Evolutionary conservation across 2,888 invertebrate genomes (phyloP), one percentile per base, ranked within the genome.

Genomic region (Ichneumon xanthorius): DNA sequence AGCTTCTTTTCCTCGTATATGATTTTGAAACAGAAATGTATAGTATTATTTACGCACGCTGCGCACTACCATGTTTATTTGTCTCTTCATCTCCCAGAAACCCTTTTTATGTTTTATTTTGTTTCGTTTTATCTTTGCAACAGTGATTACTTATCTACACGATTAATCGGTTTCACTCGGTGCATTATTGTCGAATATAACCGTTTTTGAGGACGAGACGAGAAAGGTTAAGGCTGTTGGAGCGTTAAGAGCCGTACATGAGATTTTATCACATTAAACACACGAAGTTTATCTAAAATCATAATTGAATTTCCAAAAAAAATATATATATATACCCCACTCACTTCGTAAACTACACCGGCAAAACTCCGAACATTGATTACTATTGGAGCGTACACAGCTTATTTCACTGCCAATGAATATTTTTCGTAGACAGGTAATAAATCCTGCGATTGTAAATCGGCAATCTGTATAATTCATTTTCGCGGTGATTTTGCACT

Each of bases 11-110:
- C 63, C 86, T 53, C 70, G 26, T 71, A 58, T 68, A 55, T 75
- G 22, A 65, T 48, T 48, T 77, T 53, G 40, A 71, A 48, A 63
- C 67, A 55, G 45, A 80, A 72, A 58, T 61, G 61, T 70, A 48
- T 11, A 68, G 53, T 76, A 53, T 79, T 63, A 40, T 83, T 81
- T 70, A 55, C 81, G 83, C 83, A 80, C 84, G 86, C 86, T 55
- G 58, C 68, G 76, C 79, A 83, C 83, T 11, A 45, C 80, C 82
- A 80, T 80, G 61, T 73, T 72, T 45, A 33, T 82, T 68, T 63
- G 4, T 73, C 50, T 82, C 40, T 79, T 72, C 70, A 58, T 70
- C 80, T 45, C 30, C 45, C 58, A 26, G 37, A 40, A 53, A 33
- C 30, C n/a, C 63, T 30, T 58, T 26, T 30, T 80, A 63, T 80